Evolutionary conservation across 2,113 vertebrate genomes (phyloP).

Genomic region (Myiozetetes cayanensis): DNA sequence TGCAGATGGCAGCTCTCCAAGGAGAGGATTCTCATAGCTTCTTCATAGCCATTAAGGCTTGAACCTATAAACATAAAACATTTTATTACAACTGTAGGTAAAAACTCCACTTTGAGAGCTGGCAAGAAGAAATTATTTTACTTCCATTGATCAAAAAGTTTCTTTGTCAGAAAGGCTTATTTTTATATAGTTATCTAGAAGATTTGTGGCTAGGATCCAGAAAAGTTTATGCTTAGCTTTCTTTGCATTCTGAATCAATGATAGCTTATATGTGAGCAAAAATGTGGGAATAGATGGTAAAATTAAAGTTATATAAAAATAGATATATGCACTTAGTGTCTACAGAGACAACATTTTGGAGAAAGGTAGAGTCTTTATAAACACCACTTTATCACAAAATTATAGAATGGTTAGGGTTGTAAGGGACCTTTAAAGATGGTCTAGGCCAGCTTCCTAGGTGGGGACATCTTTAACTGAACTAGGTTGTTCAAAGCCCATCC

Average conservation of each 20-base stretch:
- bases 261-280: background rate
- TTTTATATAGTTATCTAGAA: background rate
- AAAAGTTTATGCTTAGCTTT: background rate
- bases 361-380: background rate
- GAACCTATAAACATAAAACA: background rate
- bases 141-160: background rate
- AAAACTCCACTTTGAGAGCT: background rate
- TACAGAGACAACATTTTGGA: background rate
- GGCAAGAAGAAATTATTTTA: background rate
- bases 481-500: background rate
- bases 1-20: background rate
- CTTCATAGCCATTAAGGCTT: background rate
- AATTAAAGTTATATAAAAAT: background rate
- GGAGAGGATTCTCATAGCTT: background rate
- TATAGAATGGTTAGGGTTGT: background rate
- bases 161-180: background rate
- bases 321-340: background rate
- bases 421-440: background rate
- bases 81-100: background rate
- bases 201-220: background rate
- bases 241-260: background rate
- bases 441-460: background rate
- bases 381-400: background rate
- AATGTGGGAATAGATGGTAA: background rate
- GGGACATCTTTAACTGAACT: background rate